Evolutionary conservation across 2,797 vertebrate genomes (phyloP).

Genomic region (Zalophus californianus): DNA sequence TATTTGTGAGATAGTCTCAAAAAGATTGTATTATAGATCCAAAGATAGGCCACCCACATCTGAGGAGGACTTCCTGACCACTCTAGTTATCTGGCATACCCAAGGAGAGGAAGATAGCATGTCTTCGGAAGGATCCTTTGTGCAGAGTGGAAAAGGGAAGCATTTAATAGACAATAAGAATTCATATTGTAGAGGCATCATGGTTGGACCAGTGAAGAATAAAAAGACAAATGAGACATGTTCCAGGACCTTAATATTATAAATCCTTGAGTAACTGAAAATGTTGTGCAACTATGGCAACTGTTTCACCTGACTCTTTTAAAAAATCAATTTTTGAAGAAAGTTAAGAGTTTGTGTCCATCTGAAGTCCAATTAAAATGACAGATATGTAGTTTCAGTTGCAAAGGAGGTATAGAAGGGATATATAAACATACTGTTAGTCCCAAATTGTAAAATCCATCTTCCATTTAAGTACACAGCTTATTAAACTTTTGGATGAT

Average conservation of each 20-base stretch:
- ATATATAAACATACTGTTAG: conserved; percentile 49
- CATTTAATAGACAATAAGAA: not conserved
- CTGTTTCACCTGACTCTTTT: conserved; percentile 2
- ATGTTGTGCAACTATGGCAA: not conserved
- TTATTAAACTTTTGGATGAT: conserved; percentile 79
- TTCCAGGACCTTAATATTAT: not conserved
- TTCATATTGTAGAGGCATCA: not conserved
- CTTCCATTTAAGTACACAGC: conserved; percentile 64
- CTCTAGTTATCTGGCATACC: not conserved
- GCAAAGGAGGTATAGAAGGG: conserved; percentile 28
- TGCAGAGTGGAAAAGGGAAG: not conserved
- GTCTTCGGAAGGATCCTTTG: not conserved
- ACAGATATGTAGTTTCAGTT: conserved; percentile 4
- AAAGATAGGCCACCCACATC: not conserved
- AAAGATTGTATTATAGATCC: not conserved
- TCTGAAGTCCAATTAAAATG: conserved; percentile 51
- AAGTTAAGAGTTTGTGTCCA: conserved; percentile 46
- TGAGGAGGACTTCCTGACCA: not conserved
- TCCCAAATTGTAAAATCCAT: conserved; percentile 63
- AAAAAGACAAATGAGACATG: conserved; percentile 37
- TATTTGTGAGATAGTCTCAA: not conserved
- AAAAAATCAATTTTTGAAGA: conserved; percentile 23
- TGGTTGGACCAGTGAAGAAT: not conserved
- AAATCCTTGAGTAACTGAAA: conserved; percentile 56
- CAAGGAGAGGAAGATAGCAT: not conserved